Conservation (phyloP, 2,888 invertebrate species). For the Phyllotreta cruciferae region DNA sequence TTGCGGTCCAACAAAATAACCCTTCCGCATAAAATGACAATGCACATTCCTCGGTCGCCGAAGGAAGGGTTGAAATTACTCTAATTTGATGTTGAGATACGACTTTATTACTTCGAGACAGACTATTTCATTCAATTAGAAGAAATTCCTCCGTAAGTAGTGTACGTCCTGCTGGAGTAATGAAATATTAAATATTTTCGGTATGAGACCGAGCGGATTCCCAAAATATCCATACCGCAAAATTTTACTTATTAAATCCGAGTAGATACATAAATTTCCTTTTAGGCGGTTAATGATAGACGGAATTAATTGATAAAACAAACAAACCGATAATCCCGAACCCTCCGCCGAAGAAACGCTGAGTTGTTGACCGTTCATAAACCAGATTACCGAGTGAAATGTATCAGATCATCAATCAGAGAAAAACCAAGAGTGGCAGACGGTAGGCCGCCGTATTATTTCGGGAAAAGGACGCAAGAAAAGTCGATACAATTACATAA, state of each 20-base stretch:
- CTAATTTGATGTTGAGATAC: slow-evolving; percentile 54
- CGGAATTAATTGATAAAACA: not conserved
- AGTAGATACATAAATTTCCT: no score
- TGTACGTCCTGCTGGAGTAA: no score
- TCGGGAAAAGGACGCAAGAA: slow-evolving; percentile 44
- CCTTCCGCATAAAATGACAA: slow-evolving; percentile 48
- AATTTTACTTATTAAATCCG: no score
- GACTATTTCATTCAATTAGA: slow-evolving; percentile 29
- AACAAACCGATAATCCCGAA: not conserved
- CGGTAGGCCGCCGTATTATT: slow-evolving; percentile 35
- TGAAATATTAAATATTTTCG: no score
- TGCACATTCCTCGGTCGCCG: slow-evolving; percentile 50
- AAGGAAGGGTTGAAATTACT: slow-evolving; percentile 54
- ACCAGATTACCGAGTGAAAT: slow-evolving; percentile 42
- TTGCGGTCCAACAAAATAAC: slow-evolving; percentile 31
- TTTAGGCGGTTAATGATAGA: not conserved
- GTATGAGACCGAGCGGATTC: no score
- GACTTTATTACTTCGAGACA: slow-evolving; percentile 50
- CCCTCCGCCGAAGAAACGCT: slow-evolving; percentile 26
- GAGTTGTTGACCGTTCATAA: slow-evolving; percentile 50
- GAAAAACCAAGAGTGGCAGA: slow-evolving; percentile 42
- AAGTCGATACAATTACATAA: slow-evolving; percentile 60
- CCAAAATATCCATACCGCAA: no score
- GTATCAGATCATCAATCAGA: slow-evolving; percentile 51
- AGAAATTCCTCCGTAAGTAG: slow-evolving; percentile 18